A percentile compares a stretch with the other conserved stretches of the same genome.
phyloP scores from a whole-genome alignment of 2,888 invertebrate genomes.

The Pristionchus arcanus region DNA sequence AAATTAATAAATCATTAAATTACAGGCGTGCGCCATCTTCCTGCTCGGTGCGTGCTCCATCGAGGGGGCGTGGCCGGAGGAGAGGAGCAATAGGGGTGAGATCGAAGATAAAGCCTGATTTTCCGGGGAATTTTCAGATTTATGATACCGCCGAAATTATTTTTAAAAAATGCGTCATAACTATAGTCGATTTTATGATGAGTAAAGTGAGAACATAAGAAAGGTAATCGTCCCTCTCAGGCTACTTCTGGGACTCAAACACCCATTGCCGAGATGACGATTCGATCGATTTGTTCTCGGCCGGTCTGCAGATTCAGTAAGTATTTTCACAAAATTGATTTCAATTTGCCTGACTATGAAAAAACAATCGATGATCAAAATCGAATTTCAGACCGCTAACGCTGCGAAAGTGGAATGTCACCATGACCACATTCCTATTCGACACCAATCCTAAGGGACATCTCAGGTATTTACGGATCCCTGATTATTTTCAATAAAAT shows the following conservation, averaged over 20 bases:
- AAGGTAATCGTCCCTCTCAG: no score
- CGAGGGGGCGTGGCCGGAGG: background rate
- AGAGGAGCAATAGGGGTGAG: background rate
- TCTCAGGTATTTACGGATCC: no score
- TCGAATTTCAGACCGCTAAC: background rate
- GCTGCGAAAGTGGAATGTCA: background rate
- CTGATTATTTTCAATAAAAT: no score
- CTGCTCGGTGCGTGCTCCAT: background rate
- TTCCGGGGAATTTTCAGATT: no score
- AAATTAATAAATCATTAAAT: background rate
- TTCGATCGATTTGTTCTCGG: background rate
- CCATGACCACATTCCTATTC: background rate
- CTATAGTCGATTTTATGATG: no score
- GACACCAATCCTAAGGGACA: no score
- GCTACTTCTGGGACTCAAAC: background rate
- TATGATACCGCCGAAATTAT: no score
- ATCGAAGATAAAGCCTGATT: no score
- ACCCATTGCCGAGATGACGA: background rate
- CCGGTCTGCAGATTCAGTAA: background rate
- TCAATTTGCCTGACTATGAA: no score
- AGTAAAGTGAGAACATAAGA: no score
- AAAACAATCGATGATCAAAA: background rate
- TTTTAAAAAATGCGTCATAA: no score
- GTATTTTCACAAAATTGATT: background rate
- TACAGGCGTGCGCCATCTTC: background rate